These are phyloP conservation scores for Globodera ellingtonae DNA, from an alignment of 1,140 invertebrate genomes.

Conservation along the genomic window DNA sequence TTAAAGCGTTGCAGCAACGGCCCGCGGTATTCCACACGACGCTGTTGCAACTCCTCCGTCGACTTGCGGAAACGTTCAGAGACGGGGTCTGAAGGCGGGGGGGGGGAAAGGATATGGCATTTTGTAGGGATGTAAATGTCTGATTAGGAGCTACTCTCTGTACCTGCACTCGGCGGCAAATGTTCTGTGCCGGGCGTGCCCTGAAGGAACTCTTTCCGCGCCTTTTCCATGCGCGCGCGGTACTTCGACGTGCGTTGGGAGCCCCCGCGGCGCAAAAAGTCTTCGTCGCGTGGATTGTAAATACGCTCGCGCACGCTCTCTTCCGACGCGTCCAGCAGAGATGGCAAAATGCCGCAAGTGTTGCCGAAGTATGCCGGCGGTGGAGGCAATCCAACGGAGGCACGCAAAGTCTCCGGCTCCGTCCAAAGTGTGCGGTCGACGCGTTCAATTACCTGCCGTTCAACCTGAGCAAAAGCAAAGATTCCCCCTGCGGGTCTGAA, in stretches of 20 bases:
- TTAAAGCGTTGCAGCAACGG: slow-evolving; percentile 63
- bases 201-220: slow-evolving; percentile 49
- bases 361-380: slow-evolving; percentile 24
- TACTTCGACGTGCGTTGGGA: slow-evolving; percentile 51
- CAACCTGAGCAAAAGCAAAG: slow-evolving; percentile 29
- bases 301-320: slow-evolving; percentile 42
- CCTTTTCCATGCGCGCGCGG: slow-evolving; percentile 59
- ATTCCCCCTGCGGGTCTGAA: background rate
- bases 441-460: slow-evolving; percentile 62
- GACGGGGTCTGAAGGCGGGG: slow-evolving; percentile 44
- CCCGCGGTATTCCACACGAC: slow-evolving; percentile 57
- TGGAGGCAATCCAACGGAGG: slow-evolving; percentile 15
- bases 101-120: slow-evolving; percentile 5
- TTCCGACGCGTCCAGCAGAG: slow-evolving; percentile 29
- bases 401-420: slow-evolving; percentile 34
- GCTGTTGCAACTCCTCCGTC: slow-evolving; percentile 50
- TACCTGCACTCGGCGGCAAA: background rate
- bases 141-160: background rate
- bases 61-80: slow-evolving; percentile 56
- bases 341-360: slow-evolving; percentile 17
- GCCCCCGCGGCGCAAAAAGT: slow-evolving; percentile 47
- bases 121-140: background rate
- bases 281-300: slow-evolving; percentile 52
- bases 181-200: slow-evolving; percentile 27
- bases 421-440: slow-evolving; percentile 65